A percentile compares a stretch with the other conserved stretches of the same genome.
Conservation (phyloP, 2,888 invertebrate genomes). For the Lithosia quadra region DNA sequence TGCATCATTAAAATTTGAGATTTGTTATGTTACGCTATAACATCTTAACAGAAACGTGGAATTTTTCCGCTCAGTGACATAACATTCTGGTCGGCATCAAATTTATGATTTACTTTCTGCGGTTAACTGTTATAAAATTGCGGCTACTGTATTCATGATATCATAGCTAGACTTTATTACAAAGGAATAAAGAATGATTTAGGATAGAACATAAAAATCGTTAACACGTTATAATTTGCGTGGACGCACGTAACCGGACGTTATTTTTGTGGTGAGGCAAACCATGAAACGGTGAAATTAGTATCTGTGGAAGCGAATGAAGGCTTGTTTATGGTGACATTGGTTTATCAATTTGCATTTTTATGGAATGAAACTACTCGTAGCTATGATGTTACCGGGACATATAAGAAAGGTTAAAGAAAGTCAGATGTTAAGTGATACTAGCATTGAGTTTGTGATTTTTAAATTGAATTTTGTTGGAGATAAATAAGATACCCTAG, state of each 20-base stretch:
- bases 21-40: conserved; percentile 39
- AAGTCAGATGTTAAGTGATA: background rate
- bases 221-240: conserved; percentile 75
- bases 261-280: conserved; percentile 60
- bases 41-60: conserved; percentile 45
- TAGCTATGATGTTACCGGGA: background rate
- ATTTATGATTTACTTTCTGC: conserved; percentile 73
- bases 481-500: too few species aligned
- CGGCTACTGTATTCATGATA: conserved; percentile 36
- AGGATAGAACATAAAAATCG: conserved; percentile 41
- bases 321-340: conserved; percentile 42
- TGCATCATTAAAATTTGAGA: conserved; percentile 40
- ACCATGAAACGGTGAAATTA: conserved; percentile 60
- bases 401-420: background rate
- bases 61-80: conserved; percentile 64
- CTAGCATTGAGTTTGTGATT: too few species aligned
- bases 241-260: conserved; percentile 63
- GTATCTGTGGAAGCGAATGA: conserved; percentile 48
- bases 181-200: conserved; percentile 41
- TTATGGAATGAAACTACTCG: background rate
- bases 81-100: conserved; percentile 61
- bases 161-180: conserved; percentile 29
- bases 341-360: conserved; percentile 5
- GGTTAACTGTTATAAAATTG: conserved; percentile 69
- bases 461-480: background rate